Conservation (phyloP, 1,140 invertebrate genomes). For the Leptinotarsa lineolata region DNA sequence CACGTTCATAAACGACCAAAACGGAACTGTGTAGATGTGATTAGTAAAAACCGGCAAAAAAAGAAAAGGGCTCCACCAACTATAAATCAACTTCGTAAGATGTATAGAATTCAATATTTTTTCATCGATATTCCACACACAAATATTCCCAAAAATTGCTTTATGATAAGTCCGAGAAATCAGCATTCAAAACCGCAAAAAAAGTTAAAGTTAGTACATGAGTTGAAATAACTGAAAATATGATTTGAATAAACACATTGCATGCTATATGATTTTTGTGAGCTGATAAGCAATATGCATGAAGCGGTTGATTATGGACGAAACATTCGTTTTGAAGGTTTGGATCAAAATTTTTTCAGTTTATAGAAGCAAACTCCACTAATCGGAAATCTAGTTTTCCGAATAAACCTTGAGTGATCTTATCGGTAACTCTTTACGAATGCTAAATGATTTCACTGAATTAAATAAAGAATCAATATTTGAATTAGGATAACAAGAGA, state of each 20-base stretch:
- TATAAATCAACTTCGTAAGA: constrained; percentile 14
- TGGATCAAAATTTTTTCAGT: neutral
- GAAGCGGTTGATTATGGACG: neutral
- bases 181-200: too few species aligned
- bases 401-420: neutral
- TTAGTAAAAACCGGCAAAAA: constrained; percentile 27
- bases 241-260: neutral
- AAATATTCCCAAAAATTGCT: neutral
- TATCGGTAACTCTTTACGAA: neutral
- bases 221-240: neutral
- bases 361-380: neutral
- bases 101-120: too few species aligned
- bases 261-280: neutral
- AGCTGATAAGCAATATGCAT: neutral
- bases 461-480: neutral
- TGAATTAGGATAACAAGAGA: too few species aligned
- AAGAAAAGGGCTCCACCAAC: constrained; percentile 11
- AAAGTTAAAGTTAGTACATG: too few species aligned
- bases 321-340: neutral
- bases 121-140: neutral
- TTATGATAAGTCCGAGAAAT: too few species aligned
- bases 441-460: neutral
- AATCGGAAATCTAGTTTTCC: neutral
- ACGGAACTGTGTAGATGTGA: constrained; percentile 16
- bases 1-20: constrained; percentile 5